Conservation (phyloP, 2,113 vertebrate genomes). For the Clinocottus analis region DNA sequence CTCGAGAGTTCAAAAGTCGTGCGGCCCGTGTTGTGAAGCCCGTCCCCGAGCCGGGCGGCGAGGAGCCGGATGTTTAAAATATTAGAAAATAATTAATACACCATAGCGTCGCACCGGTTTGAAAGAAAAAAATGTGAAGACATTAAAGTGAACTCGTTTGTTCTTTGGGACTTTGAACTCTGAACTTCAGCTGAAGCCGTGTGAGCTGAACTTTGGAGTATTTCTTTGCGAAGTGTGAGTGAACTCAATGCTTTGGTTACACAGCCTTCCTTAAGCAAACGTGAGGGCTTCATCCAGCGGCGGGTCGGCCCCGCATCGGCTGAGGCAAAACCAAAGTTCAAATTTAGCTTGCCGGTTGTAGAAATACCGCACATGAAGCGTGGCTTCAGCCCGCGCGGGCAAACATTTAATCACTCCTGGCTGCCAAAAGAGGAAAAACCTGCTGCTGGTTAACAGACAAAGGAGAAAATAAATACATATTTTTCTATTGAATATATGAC, state of each 20-base stretch:
- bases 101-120: background rate
- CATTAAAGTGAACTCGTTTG: background rate
- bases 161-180: background rate
- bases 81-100: background rate
- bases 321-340: conserved; percentile 2
- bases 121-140: background rate
- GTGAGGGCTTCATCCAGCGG: background rate
- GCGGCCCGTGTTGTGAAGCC: background rate
- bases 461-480: background rate
- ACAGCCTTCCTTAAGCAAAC: background rate
- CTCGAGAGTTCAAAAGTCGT: background rate
- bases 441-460: background rate
- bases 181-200: background rate
- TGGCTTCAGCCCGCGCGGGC: background rate
- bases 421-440: background rate
- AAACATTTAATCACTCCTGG: background rate
- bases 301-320: background rate
- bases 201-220: background rate
- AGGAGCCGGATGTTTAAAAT: background rate
- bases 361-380: conserved; percentile 2
- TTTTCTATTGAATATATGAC: background rate
- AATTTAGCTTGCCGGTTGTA: background rate
- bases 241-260: background rate
- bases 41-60: background rate
- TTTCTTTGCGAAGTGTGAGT: too few species aligned